Conservation (phyloP, 2,113 vertebrate genomes). For the Cryptotis parvus region DNA sequence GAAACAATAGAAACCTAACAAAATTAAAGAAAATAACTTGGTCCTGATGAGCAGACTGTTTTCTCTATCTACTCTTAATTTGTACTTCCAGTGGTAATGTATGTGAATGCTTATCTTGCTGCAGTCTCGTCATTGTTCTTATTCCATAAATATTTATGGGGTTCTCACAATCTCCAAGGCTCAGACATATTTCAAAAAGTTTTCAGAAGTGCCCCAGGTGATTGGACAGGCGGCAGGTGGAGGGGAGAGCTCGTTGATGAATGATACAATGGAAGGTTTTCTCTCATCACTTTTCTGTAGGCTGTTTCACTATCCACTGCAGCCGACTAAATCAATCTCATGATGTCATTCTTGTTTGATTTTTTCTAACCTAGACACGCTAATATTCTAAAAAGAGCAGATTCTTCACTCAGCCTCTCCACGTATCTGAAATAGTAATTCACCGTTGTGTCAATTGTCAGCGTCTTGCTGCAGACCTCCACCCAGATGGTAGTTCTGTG, state of each 20-base stretch:
- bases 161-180: neutral
- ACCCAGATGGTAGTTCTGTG: neutral
- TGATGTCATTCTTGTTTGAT: neutral
- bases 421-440: neutral
- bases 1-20: slow-evolving; percentile 22
- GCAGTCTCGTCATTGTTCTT: neutral
- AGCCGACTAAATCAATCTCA: neutral
- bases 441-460: neutral
- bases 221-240: neutral
- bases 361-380: neutral
- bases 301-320: neutral
- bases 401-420: neutral
- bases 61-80: neutral
- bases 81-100: neutral
- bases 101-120: neutral
- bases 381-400: neutral
- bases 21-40: neutral
- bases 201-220: slow-evolving; percentile 2
- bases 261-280: neutral
- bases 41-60: neutral
- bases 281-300: slow-evolving; percentile 1
- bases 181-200: slow-evolving; percentile 25
- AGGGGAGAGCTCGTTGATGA: slow-evolving; percentile 2
- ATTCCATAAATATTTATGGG: neutral
- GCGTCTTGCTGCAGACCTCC: neutral